Percentiles rank a stretch among this genome's conserved stretches.
Evolutionary conservation across 2,888 invertebrate genomes (phyloP).

Genomic region (Germaria angustata): DNA sequence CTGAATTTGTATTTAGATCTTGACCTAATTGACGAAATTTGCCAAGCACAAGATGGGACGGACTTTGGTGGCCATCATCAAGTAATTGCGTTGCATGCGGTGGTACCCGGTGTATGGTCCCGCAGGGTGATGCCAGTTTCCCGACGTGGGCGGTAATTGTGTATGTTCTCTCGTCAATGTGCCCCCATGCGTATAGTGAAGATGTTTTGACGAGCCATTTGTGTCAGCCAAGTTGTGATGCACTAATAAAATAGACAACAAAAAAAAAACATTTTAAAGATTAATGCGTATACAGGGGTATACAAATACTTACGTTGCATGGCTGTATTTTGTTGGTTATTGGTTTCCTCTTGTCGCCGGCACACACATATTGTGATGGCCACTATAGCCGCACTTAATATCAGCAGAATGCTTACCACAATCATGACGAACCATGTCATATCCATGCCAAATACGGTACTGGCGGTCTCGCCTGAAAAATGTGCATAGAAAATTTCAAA

Average conservation of each 20-base stretch:
- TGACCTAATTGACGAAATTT: slow-evolving; percentile 84
- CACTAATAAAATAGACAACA: slow-evolving; percentile 69
- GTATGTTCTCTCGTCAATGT: slow-evolving; percentile 82
- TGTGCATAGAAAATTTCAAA: slow-evolving; percentile 40
- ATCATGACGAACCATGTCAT: slow-evolving; percentile 88
- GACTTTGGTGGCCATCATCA: slow-evolving; percentile 87
- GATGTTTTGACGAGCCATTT: slow-evolving; percentile 85
- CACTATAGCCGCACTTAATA: slow-evolving; percentile 85
- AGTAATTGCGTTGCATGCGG: slow-evolving; percentile 81
- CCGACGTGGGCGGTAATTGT: slow-evolving; percentile 85
- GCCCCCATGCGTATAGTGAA: slow-evolving; percentile 81
- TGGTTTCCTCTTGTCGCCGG: slow-evolving; percentile 81
- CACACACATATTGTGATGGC: slow-evolving; percentile 89
- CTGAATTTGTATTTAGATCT: slow-evolving; percentile 83
- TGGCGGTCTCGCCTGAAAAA: slow-evolving; percentile 82
- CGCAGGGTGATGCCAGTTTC: slow-evolving; percentile 98
- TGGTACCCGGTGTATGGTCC: slow-evolving; percentile 82
- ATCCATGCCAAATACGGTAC: slow-evolving; percentile 86
- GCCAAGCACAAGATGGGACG: slow-evolving; percentile 97
- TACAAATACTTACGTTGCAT: slow-evolving; percentile 78
- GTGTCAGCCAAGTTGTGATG: slow-evolving; percentile 82
- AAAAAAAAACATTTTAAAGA: not conserved
- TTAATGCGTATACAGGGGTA: no score
- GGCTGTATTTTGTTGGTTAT: slow-evolving; percentile 81
- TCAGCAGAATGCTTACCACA: slow-evolving; percentile 85